Evolutionary conservation across 1,140 invertebrate species (phyloP).

Genomic region (Cotesia glomerata): DNA sequence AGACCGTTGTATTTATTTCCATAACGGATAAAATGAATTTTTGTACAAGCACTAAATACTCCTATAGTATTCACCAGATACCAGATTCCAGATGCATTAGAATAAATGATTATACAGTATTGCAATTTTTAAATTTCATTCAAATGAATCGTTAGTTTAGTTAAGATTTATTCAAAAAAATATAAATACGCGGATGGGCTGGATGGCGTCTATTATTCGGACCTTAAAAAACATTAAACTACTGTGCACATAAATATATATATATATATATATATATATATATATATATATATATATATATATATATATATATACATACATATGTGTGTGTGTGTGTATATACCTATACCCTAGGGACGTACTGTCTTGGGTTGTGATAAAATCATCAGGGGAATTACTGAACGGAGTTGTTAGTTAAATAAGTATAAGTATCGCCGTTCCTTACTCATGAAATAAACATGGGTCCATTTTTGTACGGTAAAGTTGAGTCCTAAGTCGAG

Average conservation of each 20-base stretch:
- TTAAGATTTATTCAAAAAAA: no score
- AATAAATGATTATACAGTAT: no score
- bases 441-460: constrained; percentile 27
- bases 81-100: no score
- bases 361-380: background rate
- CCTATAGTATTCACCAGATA: no score
- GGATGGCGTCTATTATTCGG: background rate
- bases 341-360: background rate
- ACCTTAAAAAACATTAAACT: background rate
- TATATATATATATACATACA: no score
- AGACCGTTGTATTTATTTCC: background rate
- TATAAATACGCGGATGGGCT: background rate
- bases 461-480: background rate
- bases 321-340: no score
- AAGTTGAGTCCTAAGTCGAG: background rate
- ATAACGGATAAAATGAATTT: background rate
- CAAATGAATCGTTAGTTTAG: no score
- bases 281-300: no score
- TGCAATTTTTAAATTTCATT: no score
- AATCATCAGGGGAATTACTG: constrained; percentile 19
- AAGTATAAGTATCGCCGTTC: background rate
- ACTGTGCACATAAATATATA: no score
- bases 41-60: background rate
- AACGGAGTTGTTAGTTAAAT: background rate
- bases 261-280: no score